These are phyloP conservation scores for Charaxes varanes DNA, from an alignment of 1,140 invertebrate genomes.

Conservation along the genomic window DNA sequence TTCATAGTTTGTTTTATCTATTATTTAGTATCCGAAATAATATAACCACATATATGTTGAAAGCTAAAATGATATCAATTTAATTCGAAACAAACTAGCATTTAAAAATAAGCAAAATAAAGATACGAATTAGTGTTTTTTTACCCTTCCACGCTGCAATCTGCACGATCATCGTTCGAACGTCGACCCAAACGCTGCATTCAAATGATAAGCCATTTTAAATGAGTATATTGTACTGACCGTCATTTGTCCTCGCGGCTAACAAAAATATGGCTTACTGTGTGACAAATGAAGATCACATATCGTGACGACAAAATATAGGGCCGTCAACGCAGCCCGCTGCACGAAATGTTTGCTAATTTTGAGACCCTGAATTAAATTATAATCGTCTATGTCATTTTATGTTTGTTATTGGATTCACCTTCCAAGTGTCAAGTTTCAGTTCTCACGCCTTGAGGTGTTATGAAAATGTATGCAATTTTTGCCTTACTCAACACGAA, in stretches of 20 bases:
- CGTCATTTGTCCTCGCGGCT: conserved; percentile 38
- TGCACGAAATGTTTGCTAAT: conserved; percentile 10
- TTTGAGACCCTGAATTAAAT: conserved; percentile 13
- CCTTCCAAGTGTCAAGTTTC: conserved; percentile 22
- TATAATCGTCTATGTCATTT: conserved; percentile 21
- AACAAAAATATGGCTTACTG: conserved; percentile 39
- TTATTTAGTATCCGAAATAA: too few relatives aligned
- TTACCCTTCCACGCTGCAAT: conserved; percentile 19
- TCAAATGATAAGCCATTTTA: conserved; percentile 50
- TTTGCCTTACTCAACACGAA: conserved; percentile 1
- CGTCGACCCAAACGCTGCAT: conserved; percentile 43
- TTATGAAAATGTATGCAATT: conserved; percentile 19
- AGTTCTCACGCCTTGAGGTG: conserved; percentile 28
- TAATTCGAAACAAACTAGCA: too few relatives aligned
- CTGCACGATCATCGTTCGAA: conserved; percentile 38
- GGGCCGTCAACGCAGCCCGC: background rate
- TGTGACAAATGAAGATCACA: conserved; percentile 44
- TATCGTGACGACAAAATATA: conserved; percentile 16
- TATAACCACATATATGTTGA: too few relatives aligned
- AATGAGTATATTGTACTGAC: conserved; percentile 63
- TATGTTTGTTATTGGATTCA: conserved; percentile 19
- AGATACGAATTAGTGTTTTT: too few relatives aligned
- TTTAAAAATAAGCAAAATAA: too few relatives aligned
- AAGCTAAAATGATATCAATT: too few relatives aligned
- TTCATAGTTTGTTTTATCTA: too few relatives aligned